Evolutionary conservation across 2,113 vertebrate species (phyloP), one percentile per base, ranked within the genome.

Genomic region (Seriola rivoliana): DNA sequence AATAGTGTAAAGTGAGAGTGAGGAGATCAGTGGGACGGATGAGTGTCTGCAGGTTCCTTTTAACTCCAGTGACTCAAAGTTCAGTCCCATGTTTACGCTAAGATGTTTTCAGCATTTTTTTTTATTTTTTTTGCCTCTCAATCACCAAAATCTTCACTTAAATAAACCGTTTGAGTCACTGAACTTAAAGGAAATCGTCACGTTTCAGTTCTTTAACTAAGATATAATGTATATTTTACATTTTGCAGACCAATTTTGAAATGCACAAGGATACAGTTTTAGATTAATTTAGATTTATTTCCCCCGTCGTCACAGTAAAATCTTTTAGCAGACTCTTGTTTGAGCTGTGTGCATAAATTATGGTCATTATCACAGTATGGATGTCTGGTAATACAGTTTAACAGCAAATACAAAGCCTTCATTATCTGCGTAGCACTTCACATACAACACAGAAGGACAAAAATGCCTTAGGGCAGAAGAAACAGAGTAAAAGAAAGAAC

Each of bases 11-110:
- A 48, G 70, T 60, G 69, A 36, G 78, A 25, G 65, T 19, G 44
- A 16, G 8, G 59, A 71, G 62, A 72, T 77, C 71, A 71, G 67
- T 70, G 7, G 78, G 81, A 48, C n/a, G 40, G 46, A 81, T 42
- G 76, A 82, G 62, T 21, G 75, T 73, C 69, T 62, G 1, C 62
- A 32, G 44, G n/a, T 88, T 70, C 50, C 55, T 78, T 69, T 75
- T 3, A 62, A 57, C 36, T 82, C n/a, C 6, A 68, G 16, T 72
- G 50, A 84, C 40, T 75, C 62, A 54, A 54, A 71, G 25, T 82
- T 74, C 16, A 62, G 14, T 29, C 17, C 42, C 8, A 8, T 48
- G 60, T 84, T 68, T 44, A 52, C 17, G 17, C 52, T 17, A 19
- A 1, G 32, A 50, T 50, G 29, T 29, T 54, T 44, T 10, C 9